phyloP scores from a whole-genome alignment of 2,888 invertebrate genomes.

The Physocephala rufipes region DNA sequence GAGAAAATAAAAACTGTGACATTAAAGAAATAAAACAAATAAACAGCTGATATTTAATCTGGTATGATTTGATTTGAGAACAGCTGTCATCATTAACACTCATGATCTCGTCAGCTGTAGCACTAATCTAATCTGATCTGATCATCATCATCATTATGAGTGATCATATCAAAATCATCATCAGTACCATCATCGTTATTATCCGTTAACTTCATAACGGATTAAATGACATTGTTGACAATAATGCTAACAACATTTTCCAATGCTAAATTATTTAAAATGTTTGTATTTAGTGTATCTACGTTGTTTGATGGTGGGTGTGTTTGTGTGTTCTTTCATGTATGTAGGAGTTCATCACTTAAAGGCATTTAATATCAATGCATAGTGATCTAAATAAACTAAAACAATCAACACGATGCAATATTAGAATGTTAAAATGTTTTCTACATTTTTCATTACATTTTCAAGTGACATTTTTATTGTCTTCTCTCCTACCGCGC shows the following conservation, averaged over 20 bases:
- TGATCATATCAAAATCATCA: not conserved
- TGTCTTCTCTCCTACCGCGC: not conserved
- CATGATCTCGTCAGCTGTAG: not conserved
- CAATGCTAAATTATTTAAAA: constrained; percentile 25
- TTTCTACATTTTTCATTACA: not conserved
- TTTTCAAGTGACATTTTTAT: constrained; percentile 29
- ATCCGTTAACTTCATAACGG: not conserved
- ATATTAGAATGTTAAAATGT: no score
- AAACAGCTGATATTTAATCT: not conserved
- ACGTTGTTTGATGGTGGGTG: not conserved
- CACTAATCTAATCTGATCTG: not conserved
- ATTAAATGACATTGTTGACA: constrained; percentile 17
- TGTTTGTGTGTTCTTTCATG: constrained; percentile 14
- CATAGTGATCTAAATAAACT: constrained; percentile 1
- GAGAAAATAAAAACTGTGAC: no score
- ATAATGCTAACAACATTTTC: constrained; percentile 14
- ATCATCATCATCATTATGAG: not conserved
- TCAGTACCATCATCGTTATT: not conserved
- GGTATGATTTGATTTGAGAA: not conserved
- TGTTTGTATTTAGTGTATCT: not conserved
- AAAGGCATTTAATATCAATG: constrained; percentile 27
- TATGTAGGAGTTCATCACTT: constrained; percentile 24
- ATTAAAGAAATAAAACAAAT: no score
- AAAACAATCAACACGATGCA: constrained; percentile 1
- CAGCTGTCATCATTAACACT: not conserved